Conservation (phyloP, 2,113 vertebrate genomes). For the Myxocyprinus asiaticus region DNA sequence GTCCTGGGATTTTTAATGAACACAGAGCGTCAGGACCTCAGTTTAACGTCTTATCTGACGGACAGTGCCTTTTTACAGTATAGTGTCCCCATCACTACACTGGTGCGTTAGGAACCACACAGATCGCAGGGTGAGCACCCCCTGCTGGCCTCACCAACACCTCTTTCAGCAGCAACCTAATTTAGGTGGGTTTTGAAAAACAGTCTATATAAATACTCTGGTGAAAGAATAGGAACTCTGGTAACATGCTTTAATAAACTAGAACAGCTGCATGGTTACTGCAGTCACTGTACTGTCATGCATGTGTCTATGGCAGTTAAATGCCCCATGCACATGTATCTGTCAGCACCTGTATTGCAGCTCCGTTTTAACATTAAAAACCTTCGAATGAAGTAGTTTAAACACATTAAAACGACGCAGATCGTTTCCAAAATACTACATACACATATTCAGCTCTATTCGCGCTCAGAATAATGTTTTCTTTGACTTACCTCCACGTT, state of each 20-base stretch:
- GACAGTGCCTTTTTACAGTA: no score
- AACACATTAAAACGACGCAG: background rate
- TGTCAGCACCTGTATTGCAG: conserved; percentile 31
- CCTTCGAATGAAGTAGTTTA: background rate
- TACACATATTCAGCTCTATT: fast-evolving
- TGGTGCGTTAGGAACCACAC: no score
- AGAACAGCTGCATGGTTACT: background rate
- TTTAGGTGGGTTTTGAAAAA: no score
- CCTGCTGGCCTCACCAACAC: no score
- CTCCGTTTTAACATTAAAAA: background rate
- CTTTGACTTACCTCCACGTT: conserved; percentile 45
- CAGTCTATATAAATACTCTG: no score
- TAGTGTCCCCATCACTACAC: no score
- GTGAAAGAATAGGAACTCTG: no score
- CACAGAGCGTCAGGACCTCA: no score
- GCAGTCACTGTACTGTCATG: conserved; percentile 9
- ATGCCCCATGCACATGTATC: conserved; percentile 23
- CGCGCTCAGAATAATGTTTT: background rate
- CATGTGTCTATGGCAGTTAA: conserved; percentile 13
- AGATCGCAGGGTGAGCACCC: no score
- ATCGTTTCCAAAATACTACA: background rate
- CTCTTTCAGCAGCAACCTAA: no score
- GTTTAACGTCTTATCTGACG: no score
- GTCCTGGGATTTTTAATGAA: no score
- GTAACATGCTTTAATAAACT: background rate